phyloP scores from a whole-genome alignment of 1,140 invertebrate species.

The Anagrus nilaparvatae region DNA sequence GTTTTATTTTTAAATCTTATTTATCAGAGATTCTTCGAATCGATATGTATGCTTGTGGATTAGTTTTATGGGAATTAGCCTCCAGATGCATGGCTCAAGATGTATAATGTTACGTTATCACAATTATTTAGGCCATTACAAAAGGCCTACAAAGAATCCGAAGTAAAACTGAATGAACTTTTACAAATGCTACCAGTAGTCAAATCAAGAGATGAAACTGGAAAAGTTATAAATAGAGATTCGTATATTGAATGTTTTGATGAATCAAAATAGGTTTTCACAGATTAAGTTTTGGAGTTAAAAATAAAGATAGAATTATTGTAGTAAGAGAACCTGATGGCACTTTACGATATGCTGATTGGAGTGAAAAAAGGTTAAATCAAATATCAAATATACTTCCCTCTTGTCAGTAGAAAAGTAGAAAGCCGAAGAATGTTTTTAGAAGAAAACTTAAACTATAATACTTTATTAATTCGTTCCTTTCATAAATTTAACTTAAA shows the following conservation, averaged over 20 bases:
- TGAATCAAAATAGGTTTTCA: conserved; percentile 65
- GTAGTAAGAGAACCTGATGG: conserved; percentile 81
- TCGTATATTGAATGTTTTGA: conserved; percentile 63
- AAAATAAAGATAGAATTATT: conserved; percentile 61
- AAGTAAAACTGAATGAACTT: conserved; percentile 47
- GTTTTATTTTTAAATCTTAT: too few species aligned
- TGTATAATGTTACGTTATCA: conserved; percentile 40
- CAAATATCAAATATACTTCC: conserved; percentile 86
- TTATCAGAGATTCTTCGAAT: conserved; percentile 92
- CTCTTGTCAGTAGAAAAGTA: conserved; percentile 55
- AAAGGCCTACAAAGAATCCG: conserved; percentile 44
- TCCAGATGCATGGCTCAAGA: conserved; percentile 68
- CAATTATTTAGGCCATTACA: too few species aligned
- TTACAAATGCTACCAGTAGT: conserved; percentile 88
- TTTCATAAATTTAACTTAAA: too few species aligned
- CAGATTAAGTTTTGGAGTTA: conserved; percentile 74
- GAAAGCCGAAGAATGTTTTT: conserved; percentile 72
- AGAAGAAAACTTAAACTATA: conserved; percentile 55
- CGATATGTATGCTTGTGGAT: conserved; percentile 95
- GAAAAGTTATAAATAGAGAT: conserved; percentile 59
- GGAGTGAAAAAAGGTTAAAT: conserved; percentile 69
- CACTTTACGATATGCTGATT: conserved; percentile 61
- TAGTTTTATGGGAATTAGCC: conserved; percentile 94
- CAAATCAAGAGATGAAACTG: conserved; percentile 42
- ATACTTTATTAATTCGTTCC: too few species aligned